These are phyloP conservation scores for Sepioteuthis lessoniana DNA, from an alignment of 2,888 invertebrate species.

Conservation along the genomic window DNA sequence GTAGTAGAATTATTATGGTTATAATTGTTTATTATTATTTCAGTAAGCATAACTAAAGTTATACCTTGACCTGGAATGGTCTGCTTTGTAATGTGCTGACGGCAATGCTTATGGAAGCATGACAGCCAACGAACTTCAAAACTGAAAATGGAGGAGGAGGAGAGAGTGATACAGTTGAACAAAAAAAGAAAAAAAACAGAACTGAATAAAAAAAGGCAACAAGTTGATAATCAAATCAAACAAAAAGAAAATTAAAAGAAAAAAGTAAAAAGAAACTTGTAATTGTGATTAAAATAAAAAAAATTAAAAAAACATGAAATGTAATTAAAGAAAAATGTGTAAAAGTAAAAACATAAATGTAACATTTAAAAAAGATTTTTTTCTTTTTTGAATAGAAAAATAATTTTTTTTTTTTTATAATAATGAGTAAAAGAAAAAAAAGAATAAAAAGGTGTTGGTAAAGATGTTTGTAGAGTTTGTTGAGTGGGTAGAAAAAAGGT, in stretches of 20 bases:
- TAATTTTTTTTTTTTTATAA: neutral
- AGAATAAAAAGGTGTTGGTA: neutral
- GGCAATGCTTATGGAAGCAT: neutral
- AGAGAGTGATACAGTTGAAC: neutral
- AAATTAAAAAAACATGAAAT: neutral
- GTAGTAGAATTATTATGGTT: conserved; percentile 36
- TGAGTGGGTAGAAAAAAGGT: neutral
- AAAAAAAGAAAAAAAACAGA: neutral
- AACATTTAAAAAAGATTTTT: neutral
- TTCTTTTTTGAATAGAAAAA: neutral
- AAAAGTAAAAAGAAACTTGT: neutral
- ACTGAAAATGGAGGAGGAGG: neutral
- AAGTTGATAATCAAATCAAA: neutral
- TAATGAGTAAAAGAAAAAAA: neutral
- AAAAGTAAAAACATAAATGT: neutral
- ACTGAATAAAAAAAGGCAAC: neutral
- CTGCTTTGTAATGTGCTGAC: conserved; percentile 24
- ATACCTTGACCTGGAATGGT: conserved; percentile 42
- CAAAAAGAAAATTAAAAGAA: neutral
- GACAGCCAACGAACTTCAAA: neutral
- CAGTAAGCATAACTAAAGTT: conserved; percentile 44
- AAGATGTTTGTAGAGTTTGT: neutral
- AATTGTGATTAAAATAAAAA: neutral
- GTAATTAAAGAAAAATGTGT: neutral
- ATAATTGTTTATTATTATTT: neutral